These are phyloP conservation scores for Drosophila kurseongensis DNA, from an alignment of 1,140 invertebrate genomes.

Conservation along the genomic window DNA sequence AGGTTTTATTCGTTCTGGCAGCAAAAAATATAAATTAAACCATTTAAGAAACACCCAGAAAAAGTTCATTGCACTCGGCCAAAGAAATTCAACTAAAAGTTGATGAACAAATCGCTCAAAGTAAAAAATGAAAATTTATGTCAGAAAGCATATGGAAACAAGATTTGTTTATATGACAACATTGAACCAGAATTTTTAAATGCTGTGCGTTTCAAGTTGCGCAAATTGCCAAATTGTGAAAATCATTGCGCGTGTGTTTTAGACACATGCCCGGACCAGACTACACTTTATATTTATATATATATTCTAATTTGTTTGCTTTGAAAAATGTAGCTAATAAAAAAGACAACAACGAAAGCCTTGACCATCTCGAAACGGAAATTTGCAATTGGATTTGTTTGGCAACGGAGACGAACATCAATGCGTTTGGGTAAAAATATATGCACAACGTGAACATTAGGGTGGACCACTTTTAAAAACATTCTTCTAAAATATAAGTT, in stretches of 20 bases:
- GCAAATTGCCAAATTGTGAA: conserved; percentile 49
- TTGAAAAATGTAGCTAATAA: conserved; percentile 53
- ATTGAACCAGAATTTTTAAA: conserved; percentile 57
- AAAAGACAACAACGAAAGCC: conserved; percentile 51
- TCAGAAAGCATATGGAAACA: conserved; percentile 47
- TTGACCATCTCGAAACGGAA: conserved; percentile 61
- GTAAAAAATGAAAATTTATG: conserved; percentile 58
- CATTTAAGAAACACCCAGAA: conserved; percentile 11
- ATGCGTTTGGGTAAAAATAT: conserved; percentile 43
- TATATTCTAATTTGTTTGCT: conserved; percentile 35
- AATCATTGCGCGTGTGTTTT: conserved; percentile 55
- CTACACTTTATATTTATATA: conserved; percentile 29
- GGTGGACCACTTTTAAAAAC: background rate
- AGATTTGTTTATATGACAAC: conserved; percentile 50
- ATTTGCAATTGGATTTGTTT: conserved; percentile 62
- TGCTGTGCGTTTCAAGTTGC: conserved; percentile 59
- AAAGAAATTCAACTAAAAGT: conserved; percentile 32
- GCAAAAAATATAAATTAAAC: conserved; percentile 3
- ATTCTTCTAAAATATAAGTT: no score
- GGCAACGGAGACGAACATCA: conserved; percentile 53
- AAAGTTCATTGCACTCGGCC: conserved; percentile 73
- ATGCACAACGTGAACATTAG: conserved; percentile 16
- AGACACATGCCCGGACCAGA: conserved; percentile 34
- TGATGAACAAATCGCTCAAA: conserved; percentile 37
- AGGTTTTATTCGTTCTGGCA: background rate